These are phyloP conservation scores for Tenthredo distinguenda DNA, from an alignment of 2,888 invertebrate genomes.

Conservation along the genomic window DNA sequence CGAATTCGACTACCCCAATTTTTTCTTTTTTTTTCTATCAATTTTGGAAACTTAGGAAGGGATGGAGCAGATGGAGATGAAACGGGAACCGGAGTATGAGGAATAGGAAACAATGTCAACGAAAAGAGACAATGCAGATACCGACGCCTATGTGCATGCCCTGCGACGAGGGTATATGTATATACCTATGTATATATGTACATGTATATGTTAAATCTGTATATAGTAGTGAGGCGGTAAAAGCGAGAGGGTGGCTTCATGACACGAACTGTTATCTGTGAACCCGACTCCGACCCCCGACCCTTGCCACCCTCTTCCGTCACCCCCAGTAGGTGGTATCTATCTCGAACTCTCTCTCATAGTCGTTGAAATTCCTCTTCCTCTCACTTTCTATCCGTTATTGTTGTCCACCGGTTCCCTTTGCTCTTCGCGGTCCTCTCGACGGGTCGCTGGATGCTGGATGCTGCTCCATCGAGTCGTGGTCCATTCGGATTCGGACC, in stretches of 20 bases:
- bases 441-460: not conserved
- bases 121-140: conserved; percentile 55
- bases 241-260: conserved; percentile 58
- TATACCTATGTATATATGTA: not conserved
- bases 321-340: conserved; percentile 47
- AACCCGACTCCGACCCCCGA: conserved; percentile 66
- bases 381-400: conserved; percentile 30
- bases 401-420: conserved; percentile 6
- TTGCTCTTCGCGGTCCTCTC: not conserved
- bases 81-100: not conserved
- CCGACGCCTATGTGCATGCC: conserved; percentile 68
- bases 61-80: no score
- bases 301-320: conserved; percentile 32
- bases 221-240: not conserved
- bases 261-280: conserved; percentile 69
- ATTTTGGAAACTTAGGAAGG: no score
- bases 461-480: not conserved
- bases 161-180: not conserved
- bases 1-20: no score
- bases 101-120: not conserved
- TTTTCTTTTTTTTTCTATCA: no score
- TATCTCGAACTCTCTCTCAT: conserved; percentile 21
- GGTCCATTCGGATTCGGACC: conserved; percentile 41
- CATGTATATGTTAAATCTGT: not conserved
- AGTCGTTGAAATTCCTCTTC: not conserved